These are phyloP conservation scores for Laticauda colubrina DNA, from an alignment of 2,113 vertebrate species.

Conservation along the genomic window DNA sequence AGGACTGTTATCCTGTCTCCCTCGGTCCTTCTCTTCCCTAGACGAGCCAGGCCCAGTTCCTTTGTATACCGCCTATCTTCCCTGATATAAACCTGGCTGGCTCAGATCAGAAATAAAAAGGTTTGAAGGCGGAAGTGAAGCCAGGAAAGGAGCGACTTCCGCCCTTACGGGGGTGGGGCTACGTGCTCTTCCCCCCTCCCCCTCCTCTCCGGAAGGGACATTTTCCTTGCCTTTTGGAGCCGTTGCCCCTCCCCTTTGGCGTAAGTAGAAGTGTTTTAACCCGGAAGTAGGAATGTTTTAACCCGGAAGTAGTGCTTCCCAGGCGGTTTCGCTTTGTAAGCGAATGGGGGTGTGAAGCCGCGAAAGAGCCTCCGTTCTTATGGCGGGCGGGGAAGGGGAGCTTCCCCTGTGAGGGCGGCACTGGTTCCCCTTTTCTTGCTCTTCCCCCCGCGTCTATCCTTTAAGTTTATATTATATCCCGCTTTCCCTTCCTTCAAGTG, in stretches of 20 bases:
- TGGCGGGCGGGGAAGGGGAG: neutral
- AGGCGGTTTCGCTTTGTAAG: neutral
- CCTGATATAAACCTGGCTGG: neutral
- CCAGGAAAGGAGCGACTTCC: neutral
- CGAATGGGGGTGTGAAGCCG: neutral
- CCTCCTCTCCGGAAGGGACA: neutral
- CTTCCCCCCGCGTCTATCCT: too few species aligned
- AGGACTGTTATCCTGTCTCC: too few species aligned
- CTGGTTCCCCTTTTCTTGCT: neutral
- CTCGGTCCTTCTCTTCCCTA: too few species aligned
- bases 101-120: neutral
- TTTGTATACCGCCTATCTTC: neutral
- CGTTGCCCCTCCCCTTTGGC: too few species aligned
- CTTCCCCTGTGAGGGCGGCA: neutral
- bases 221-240: neutral
- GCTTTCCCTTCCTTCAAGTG: neutral
- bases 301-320: neutral
- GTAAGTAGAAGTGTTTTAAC: neutral
- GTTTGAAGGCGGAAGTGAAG: neutral
- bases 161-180: neutral
- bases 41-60: too few species aligned
- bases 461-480: neutral
- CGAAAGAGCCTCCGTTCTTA: neutral
- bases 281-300: too few species aligned
- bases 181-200: neutral